Percentiles rank a stretch among this genome's conserved stretches.
These are phyloP conservation scores for Oreochromis tanganicae DNA, from an alignment of 2,113 vertebrate species.

Conservation along the genomic window DNA sequence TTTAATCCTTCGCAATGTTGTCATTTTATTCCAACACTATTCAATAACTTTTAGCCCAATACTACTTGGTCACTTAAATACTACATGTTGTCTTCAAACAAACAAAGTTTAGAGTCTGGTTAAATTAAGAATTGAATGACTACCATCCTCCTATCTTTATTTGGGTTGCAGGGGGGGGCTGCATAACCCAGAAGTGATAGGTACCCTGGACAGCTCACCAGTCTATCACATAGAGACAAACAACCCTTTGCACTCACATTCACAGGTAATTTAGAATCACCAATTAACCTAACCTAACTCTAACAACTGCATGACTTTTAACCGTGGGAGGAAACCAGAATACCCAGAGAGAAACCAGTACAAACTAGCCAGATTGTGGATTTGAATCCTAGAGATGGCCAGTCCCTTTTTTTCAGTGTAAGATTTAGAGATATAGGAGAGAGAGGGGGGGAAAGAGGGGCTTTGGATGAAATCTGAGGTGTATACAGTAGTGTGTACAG, in stretches of 20 bases:
- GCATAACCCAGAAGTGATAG: neutral
- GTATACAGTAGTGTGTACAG: neutral
- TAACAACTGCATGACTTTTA: no score
- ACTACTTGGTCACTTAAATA: neutral
- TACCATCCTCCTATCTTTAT: fast-evolving
- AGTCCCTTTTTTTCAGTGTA: neutral
- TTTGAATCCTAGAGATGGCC: neutral
- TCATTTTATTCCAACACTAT: neutral
- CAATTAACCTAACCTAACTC: no score
- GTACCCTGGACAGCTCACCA: neutral
- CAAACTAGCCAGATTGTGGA: no score
- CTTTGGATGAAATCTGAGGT: neutral
- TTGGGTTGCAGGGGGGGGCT: fast-evolving
- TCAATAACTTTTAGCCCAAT: neutral
- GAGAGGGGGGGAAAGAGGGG: neutral
- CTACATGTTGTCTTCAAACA: neutral
- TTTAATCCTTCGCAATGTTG: neutral
- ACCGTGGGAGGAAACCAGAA: no score
- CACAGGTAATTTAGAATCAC: no score
- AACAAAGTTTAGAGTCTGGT: neutral
- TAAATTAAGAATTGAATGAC: neutral
- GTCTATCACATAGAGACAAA: neutral
- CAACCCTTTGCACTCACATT: neutral
- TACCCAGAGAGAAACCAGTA: no score
- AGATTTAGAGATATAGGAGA: neutral